Evolutionary conservation across 2,888 invertebrate species (phyloP).

Genomic region (Argyresthia albistria): DNA sequence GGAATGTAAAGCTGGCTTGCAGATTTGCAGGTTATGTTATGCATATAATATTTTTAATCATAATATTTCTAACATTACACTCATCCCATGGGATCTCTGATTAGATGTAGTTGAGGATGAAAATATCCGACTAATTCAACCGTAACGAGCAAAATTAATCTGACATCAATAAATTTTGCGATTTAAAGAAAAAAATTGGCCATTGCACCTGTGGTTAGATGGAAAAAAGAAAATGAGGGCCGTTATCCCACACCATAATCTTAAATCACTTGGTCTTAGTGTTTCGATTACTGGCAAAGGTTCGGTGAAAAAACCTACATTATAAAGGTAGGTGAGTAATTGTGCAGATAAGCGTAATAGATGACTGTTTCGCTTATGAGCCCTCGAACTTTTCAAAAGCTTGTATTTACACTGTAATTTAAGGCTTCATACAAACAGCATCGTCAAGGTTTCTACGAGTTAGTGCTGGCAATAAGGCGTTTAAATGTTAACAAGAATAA

Average conservation of each 20-base stretch:
- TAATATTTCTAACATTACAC: no score
- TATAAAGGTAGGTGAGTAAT: conserved; percentile 68
- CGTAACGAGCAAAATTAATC: conserved; percentile 27
- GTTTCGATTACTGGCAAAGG: conserved; percentile 70
- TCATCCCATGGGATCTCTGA: no score
- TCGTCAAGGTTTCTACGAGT: no score
- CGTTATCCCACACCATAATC: conserved; percentile 68
- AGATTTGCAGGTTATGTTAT: no score
- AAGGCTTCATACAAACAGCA: no score
- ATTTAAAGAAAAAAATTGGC: conserved; percentile 52
- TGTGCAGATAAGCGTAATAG: conserved; percentile 63
- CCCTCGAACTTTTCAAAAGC: background rate
- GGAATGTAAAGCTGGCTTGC: no score
- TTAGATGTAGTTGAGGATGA: no score
- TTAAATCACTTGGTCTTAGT: conserved; percentile 69
- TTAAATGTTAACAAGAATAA: no score
- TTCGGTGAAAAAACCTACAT: conserved; percentile 59
- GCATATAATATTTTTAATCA: no score
- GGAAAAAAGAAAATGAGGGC: conserved; percentile 54
- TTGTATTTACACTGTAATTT: no score
- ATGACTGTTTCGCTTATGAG: conserved; percentile 23
- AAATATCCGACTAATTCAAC: background rate
- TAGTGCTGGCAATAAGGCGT: no score
- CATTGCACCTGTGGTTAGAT: conserved; percentile 51
- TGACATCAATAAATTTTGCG: conserved; percentile 35